Base-by-base conservation (phyloP, 2,888 invertebrate species). In the Cremastobaeus sp. region DNA sequence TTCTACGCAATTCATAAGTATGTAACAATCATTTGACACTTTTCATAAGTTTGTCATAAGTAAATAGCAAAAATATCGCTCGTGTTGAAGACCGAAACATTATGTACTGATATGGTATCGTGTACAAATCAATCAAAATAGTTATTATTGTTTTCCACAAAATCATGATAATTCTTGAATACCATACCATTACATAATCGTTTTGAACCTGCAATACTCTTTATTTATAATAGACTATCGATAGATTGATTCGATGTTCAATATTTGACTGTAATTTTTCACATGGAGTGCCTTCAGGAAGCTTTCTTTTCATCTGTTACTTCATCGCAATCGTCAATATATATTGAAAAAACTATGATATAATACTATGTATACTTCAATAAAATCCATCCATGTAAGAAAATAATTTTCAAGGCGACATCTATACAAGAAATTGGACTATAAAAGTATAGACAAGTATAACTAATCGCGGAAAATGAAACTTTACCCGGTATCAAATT, bases 11-110 rank as follows among this genome's bases (percentile, higher is more conserved):
- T 28, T n/a, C 35, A 39, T 43, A 17, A 54, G 35, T 32, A n/a
- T 21, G 14, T 34, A 35, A 47, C 48, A 39, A 57, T 34, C 28
- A 35, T 57, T 69, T 34, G 41, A 54, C 39, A 59, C 18, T 48
- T 12, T 28, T 34, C 20, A 17, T 25, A 55, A 39, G 41, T 52
- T 59, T 21, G 21, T 45, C 39, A 37, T 57, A 64, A 64, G 52
- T 64, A 65, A 70, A 70, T 55, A 62, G 62, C 64, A 71, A 68
- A 68, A 68, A 68, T 68, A 68, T 32, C 21, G 14, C 20, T 68
- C 28, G 41, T 6, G 28, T 57, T 48, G 32, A 57, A 68, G 39
- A 41, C 30, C 57, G 39, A 21, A 48, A 15, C 21, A 35, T 47
- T 37, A 47, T 65, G 9, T 32, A 47, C 21, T 30, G 39, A 65